These are phyloP conservation scores for Dorcus hopei DNA, from an alignment of 2,888 invertebrate species.

Conservation along the genomic window DNA sequence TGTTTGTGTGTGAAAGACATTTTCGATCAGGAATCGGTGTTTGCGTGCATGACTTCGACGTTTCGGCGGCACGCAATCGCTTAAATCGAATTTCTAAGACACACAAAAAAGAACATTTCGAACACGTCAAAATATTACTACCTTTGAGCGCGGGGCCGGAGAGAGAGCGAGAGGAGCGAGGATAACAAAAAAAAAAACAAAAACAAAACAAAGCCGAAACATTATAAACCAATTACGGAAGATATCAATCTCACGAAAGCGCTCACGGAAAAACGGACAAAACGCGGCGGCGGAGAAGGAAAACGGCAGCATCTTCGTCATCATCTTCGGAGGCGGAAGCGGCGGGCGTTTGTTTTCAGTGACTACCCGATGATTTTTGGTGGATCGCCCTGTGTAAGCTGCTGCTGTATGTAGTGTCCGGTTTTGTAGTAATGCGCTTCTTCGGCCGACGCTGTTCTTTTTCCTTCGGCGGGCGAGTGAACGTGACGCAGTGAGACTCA, in stretches of 20 bases:
- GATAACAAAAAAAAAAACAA: no score
- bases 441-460: constrained; percentile 6
- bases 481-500: constrained; percentile 16
- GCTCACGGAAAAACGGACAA: neutral
- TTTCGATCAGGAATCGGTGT: constrained; percentile 33
- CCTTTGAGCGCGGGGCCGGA: constrained; percentile 14
- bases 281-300: neutral
- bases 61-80: constrained; percentile 31
- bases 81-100: constrained; percentile 30
- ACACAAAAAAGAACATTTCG: constrained; percentile 15
- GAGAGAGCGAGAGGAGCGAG: constrained; percentile 2
- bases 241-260: neutral
- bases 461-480: constrained; percentile 3
- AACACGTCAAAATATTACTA: neutral
- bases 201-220: no score
- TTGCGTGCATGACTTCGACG: constrained; percentile 33
- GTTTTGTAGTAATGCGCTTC: neutral
- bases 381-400: no score
- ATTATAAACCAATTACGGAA: no score
- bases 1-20: constrained; percentile 31
- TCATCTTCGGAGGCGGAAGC: neutral
- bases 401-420: no score
- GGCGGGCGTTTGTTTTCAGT: neutral
- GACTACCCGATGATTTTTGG: no score
- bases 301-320: neutral